These are phyloP conservation scores for Antheraea assamensis DNA, from an alignment of 2,888 invertebrate species.

Conservation along the genomic window DNA sequence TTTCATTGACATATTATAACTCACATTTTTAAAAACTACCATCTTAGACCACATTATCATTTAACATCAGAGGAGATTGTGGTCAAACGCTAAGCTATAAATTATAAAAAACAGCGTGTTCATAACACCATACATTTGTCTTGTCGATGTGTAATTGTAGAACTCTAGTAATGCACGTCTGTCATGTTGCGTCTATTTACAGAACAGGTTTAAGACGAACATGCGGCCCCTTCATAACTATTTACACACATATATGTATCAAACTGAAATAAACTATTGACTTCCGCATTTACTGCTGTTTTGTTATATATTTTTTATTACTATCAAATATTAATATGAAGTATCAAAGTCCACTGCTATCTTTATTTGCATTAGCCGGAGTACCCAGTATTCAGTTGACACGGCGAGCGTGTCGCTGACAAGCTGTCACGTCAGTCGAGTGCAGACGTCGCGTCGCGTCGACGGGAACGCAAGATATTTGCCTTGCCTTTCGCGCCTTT, in stretches of 20 bases:
- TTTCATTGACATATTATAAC: too few relatives aligned
- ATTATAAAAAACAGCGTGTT: too few relatives aligned
- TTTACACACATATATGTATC: neutral
- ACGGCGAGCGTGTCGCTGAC: constrained; percentile 45
- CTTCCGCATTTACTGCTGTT: neutral
- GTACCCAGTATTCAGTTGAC: constrained; percentile 3
- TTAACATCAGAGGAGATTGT: too few relatives aligned
- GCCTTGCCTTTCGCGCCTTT: constrained; percentile 30
- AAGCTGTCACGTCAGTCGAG: constrained; percentile 52
- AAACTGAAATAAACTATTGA: neutral
- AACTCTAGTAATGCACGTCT: too few relatives aligned
- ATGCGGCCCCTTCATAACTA: neutral
- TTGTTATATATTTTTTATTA: neutral
- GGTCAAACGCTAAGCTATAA: too few relatives aligned
- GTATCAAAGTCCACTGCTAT: neutral
- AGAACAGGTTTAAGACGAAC: too few relatives aligned
- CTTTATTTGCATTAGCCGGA: constrained; percentile 4
- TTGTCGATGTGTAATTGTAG: too few relatives aligned
- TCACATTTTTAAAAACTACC: too few relatives aligned
- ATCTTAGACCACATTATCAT: too few relatives aligned
- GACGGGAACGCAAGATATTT: constrained; percentile 34
- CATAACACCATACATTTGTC: too few relatives aligned
- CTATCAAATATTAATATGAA: neutral
- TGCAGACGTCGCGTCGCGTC: constrained; percentile 32
- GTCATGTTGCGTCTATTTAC: too few relatives aligned